Evolutionary conservation across 2,888 invertebrate genomes (phyloP), one percentile per base, ranked within the genome.

Genomic region (Orthosia cruda): DNA sequence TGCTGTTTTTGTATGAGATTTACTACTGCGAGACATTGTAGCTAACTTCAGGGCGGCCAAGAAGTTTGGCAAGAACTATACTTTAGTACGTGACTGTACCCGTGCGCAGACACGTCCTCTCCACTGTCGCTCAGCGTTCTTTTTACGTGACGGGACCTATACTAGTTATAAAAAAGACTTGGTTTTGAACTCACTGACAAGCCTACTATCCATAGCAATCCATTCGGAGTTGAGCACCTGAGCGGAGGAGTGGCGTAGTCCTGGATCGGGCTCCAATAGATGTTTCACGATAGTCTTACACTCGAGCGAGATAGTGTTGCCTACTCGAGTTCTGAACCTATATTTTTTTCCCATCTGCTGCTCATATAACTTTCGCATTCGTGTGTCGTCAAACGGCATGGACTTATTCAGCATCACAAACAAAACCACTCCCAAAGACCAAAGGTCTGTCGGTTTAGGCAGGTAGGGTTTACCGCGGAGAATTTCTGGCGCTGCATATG

Each of bases 401-500:
- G 98, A 96, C 89, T 98, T 98, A 91, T 98, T 98, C 16, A 98
- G 93, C 98, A 98, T 98, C 67, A 99, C 98, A 94, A 98, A 99
- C 1, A 99, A 95, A 26, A 99, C 98, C 0, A 98, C 97, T 0
- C 98, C 98, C 77, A 98, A 93, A 5, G 98, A 98, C 99, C 98
- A 99, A 63, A 98, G 93, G 90, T 99, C 99, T 0, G 98, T 97
- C 57, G 97, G 97, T 92, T 98, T 98, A 0, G 98, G 98, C 88
- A 97, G 95, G 91, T 98, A 98, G 0, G 98, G 98, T 80, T 97
- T 97, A 2, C 98, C 98, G 77, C 97, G 97, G 11, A 99, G 95
- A 71, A 99, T 98, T 94, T 99, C 99, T 0, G 99, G 99, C 0
- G 99, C 98, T 0, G 98, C 98, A 91, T 99, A 99, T 1, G 98